Conservation (phyloP, 2,888 invertebrate genomes). For the Diploptera punctata region DNA sequence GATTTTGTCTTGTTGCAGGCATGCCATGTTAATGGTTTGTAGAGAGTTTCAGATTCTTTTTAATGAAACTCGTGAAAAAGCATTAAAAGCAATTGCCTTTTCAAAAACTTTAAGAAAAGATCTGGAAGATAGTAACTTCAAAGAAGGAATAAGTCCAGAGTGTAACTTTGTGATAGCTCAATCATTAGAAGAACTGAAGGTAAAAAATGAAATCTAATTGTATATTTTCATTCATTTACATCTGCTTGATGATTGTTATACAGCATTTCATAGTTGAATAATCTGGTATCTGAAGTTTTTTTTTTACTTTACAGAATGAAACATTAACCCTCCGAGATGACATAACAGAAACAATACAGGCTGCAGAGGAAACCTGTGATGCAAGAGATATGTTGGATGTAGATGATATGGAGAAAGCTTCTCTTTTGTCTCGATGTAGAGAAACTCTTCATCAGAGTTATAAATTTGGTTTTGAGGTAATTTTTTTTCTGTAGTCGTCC, state of each 20-base stretch:
- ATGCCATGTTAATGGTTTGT: constrained; percentile 68
- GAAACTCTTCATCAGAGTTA: constrained; percentile 87
- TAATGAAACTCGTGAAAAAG: constrained; percentile 78
- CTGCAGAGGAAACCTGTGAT: constrained; percentile 63
- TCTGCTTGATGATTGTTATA: too few relatives aligned
- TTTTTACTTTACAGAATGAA: constrained; percentile 54
- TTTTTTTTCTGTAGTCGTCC: constrained; percentile 34
- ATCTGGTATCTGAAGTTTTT: too few relatives aligned
- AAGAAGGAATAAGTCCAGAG: not conserved
- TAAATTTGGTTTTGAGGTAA: constrained; percentile 87
- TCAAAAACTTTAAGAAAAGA: constrained; percentile 77
- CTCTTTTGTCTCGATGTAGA: constrained; percentile 68
- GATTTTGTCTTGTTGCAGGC: constrained; percentile 60
- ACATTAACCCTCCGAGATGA: constrained; percentile 64
- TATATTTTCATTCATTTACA: not conserved
- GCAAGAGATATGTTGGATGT: constrained; percentile 57
- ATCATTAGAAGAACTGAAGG: constrained; percentile 40
- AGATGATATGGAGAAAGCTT: constrained; percentile 64
- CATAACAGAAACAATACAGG: constrained; percentile 62
- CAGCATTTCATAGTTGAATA: too few relatives aligned
- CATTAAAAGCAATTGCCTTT: constrained; percentile 81
- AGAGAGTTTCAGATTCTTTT: constrained; percentile 82
- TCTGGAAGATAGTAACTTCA: constrained; percentile 62
- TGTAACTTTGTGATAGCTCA: constrained; percentile 24
- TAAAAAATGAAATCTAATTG: constrained; percentile 14